phyloP scores from a whole-genome alignment of 2,797 vertebrate genomes.

The Lagorchestes hirsutus region DNA sequence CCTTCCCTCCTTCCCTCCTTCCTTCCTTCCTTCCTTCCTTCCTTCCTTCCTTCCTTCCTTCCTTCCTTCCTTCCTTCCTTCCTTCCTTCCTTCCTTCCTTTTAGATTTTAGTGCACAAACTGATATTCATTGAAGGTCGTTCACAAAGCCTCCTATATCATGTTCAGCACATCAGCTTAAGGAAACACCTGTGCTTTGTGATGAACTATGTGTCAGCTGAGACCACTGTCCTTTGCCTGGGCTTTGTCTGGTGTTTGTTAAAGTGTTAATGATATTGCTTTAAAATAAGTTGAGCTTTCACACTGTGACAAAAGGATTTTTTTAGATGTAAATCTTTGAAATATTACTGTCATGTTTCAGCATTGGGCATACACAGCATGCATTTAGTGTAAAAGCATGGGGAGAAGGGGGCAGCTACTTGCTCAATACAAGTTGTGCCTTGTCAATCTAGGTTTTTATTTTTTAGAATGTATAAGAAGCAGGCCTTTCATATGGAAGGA shows the following conservation, averaged over 20 bases:
- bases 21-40: too few species aligned
- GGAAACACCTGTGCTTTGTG: neutral
- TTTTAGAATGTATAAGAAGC: constrained; percentile 11
- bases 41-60: too few species aligned
- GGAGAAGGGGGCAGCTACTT: neutral
- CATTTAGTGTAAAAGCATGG: neutral
- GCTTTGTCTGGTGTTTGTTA: neutral
- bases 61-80: neutral
- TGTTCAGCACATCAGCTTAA: constrained; percentile 23
- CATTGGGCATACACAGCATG: neutral
- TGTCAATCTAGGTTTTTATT: neutral
- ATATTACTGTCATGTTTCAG: constrained; percentile 49
- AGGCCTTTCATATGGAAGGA: neutral
- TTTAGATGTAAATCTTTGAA: constrained; percentile 18
- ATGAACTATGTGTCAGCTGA: neutral
- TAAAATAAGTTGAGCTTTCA: constrained; percentile 45
- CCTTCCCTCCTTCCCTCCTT: too few species aligned
- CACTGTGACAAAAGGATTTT: constrained; percentile 40
- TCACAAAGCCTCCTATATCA: constrained; percentile 51
- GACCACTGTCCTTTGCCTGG: neutral
- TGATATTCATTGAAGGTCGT: constrained; percentile 51
- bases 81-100: too few species aligned
- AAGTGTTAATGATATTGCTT: constrained; percentile 38
- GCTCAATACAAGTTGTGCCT: constrained; percentile 23
- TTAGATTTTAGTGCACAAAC: constrained; percentile 32